Evolutionary conservation across 2,888 invertebrate species (phyloP).

Genomic region (Ctenicera cuprea): DNA sequence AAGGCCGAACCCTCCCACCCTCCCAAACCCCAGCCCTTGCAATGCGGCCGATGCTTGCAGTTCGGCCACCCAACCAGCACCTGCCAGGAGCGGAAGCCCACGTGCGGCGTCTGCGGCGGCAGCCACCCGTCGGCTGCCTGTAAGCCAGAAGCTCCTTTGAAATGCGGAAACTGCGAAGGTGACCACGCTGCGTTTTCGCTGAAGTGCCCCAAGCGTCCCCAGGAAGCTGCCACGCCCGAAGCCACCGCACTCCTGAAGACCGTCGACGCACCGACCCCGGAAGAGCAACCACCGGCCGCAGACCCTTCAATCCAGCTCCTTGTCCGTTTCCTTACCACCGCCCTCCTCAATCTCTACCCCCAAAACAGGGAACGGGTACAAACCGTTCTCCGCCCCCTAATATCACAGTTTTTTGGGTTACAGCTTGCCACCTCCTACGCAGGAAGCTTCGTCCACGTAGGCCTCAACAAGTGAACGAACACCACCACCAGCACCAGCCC

Average conservation of each 20-base stretch:
- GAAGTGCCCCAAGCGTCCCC: background rate
- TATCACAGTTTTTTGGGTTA: too few species aligned
- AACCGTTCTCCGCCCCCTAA: too few species aligned
- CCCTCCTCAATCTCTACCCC: too few species aligned
- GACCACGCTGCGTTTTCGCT: background rate
- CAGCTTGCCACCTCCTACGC: too few species aligned
- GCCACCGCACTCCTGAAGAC: background rate
- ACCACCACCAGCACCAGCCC: too few species aligned
- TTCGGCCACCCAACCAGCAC: background rate
- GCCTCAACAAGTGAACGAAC: too few species aligned
- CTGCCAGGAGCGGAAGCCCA: background rate
- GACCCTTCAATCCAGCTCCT: too few species aligned
- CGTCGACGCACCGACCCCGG: background rate
- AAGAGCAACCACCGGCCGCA: background rate
- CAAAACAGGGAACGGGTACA: too few species aligned
- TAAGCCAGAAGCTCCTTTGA: background rate
- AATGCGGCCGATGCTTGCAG: background rate
- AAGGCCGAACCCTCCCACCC: background rate
- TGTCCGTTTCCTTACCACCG: too few species aligned
- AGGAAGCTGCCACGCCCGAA: background rate
- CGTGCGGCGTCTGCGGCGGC: background rate
- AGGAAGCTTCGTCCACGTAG: too few species aligned
- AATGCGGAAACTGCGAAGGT: background rate
- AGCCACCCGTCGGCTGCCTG: background rate
- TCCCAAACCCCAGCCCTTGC: background rate